phyloP scores from a whole-genome alignment of 2,888 invertebrate species.

The Lasioglossum morio region DNA sequence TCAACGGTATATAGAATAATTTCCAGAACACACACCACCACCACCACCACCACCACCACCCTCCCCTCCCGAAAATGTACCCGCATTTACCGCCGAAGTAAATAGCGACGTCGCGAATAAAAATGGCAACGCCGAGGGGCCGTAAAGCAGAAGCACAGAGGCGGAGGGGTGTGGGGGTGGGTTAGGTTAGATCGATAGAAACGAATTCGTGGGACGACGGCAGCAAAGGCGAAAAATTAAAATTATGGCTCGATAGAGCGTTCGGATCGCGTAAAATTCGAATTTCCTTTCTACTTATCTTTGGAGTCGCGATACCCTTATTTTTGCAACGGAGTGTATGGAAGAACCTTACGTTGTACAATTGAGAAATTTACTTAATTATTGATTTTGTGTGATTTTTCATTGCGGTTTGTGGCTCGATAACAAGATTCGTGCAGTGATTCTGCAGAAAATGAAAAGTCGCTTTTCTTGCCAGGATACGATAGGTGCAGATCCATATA shows the following conservation, averaged over 20 bases:
- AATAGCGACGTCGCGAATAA: constrained; percentile 2
- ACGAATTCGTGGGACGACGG: neutral
- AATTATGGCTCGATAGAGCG: neutral
- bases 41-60: no score
- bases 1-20: constrained; percentile 10
- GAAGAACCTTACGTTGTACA: neutral
- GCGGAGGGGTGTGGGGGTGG: no score
- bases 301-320: neutral
- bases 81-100: neutral
- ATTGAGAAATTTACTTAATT: neutral
- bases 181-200: neutral
- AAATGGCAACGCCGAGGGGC: neutral
- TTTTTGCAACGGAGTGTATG: no score
- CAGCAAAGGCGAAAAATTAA: neutral
- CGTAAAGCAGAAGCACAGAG: neutral
- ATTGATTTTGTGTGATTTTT: neutral
- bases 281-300: neutral
- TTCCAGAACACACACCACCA: neutral
- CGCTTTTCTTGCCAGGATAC: neutral
- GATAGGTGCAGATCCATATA: neutral
- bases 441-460: neutral
- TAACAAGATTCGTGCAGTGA: no score
- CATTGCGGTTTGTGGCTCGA: no score
- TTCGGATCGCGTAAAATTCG: neutral
- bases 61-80: neutral